Evolutionary conservation across 2,797 vertebrate genomes (phyloP).

Genomic region (Labroides dimidiatus): DNA sequence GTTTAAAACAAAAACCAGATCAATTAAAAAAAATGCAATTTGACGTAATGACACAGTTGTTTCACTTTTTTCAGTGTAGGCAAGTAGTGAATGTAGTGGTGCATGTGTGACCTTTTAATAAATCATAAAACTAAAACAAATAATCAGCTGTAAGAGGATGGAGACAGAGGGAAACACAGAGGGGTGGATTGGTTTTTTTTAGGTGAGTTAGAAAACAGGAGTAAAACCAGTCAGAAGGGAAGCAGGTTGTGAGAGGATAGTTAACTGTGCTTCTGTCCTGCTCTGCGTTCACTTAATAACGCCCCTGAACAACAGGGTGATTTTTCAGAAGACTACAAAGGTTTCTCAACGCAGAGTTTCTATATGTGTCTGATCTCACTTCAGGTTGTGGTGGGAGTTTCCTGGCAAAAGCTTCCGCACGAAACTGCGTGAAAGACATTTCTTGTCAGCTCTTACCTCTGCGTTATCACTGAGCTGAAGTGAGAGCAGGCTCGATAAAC

Average conservation of each 20-base stretch:
- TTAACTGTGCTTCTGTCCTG: constrained; percentile 19
- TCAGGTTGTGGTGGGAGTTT: constrained; percentile 82
- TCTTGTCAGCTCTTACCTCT: constrained; percentile 80
- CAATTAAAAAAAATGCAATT: no score
- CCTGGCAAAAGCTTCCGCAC: constrained; percentile 72
- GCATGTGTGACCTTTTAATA: not conserved
- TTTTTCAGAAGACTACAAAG: constrained; percentile 40
- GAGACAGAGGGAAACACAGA: constrained; percentile 22
- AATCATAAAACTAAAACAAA: constrained; percentile 35
- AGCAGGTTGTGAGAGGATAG: constrained; percentile 15
- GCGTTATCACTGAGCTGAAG: constrained; percentile 14
- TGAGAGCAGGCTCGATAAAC: not conserved
- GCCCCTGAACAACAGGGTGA: constrained; percentile 16
- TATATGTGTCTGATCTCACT: constrained; percentile 76
- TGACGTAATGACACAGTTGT: no score
- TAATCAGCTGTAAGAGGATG: constrained; percentile 20
- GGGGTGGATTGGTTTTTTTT: not conserved
- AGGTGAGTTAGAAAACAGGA: constrained; percentile 23
- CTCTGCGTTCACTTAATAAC: constrained; percentile 28
- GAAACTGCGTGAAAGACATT: constrained; percentile 75
- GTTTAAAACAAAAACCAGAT: no score
- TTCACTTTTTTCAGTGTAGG: no score
- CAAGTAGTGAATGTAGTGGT: no score
- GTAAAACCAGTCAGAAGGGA: constrained; percentile 10
- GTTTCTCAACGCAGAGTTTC: constrained; percentile 55